A percentile compares a stretch with the other conserved stretches of the same genome.
Evolutionary conservation across 2,888 invertebrate species (phyloP).

Genomic region (Caenorhabditis afra): DNA sequence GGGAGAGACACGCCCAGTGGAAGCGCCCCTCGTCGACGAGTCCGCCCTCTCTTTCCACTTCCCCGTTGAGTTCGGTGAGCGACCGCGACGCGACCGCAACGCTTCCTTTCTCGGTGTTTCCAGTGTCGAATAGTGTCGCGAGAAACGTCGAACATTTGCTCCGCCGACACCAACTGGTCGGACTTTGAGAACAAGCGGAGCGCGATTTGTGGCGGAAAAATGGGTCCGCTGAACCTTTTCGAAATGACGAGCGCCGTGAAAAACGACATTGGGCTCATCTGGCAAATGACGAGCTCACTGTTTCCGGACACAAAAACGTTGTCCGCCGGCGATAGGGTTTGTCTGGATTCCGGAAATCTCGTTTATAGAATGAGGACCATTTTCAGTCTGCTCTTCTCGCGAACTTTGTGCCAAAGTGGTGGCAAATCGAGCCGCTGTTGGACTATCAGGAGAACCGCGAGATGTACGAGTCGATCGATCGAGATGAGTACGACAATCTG

Average conservation of each 20-base stretch:
- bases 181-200: neutral
- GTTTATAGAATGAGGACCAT: too few species aligned
- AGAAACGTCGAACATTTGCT: conserved; percentile 2
- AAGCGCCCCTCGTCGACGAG: neutral
- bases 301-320: conserved; percentile 1
- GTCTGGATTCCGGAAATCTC: too few species aligned
- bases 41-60: too few species aligned
- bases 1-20: neutral
- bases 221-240: conserved; percentile 5
- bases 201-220: neutral
- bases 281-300: conserved; percentile 6
- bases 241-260: conserved; percentile 6
- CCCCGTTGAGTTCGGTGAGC: too few species aligned
- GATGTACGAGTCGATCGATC: neutral
- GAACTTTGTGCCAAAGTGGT: conserved; percentile 25
- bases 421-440: conserved; percentile 13
- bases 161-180: neutral
- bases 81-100: too few species aligned
- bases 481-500: conserved; percentile 3
- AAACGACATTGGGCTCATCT: conserved; percentile 16
- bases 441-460: neutral
- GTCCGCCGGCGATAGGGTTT: conserved; percentile 7
- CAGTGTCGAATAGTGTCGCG: conserved; percentile 9
- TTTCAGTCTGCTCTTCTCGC: conserved; percentile 17
- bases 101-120: too few species aligned